Base-by-base conservation (phyloP, 1,140 invertebrate species). In the Reticulitermes speratus region DNA sequence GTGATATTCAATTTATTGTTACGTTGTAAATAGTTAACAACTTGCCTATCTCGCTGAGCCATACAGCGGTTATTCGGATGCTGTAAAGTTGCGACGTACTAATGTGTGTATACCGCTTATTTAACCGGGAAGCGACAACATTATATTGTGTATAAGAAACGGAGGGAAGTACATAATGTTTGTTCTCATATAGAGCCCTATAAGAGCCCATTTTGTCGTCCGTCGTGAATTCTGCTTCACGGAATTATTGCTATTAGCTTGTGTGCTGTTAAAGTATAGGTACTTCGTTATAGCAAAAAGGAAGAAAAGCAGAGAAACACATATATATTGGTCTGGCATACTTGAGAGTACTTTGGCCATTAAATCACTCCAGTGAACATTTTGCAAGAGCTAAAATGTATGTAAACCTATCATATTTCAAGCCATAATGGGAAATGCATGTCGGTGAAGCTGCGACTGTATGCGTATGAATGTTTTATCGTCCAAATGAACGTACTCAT, bases 401-500 rank as follows among this genome's bases (percentile, higher is more conserved):
- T 75, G 65, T 75, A 75, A 75, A 75, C 65, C 65, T 75, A 75
- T 75, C 65, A 75, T 75, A 75, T 75, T 75, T 75, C 65, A 75
- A 75, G 65, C n/a, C 65, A 75, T 75, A 75, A 75, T 75, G 65
- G 65, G 65, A 8, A 75, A 75, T 9, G 65, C 65, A 75, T 75
- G 65, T 75, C n/a, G 65, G 25, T 14, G n/a, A 14, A 30, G 65
- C 65, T 30, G 65, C n/a, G 65, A 14, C 25, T 75, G 11, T 75
- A 6, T 75, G 8, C n/a, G 65, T 75, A 6, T 65, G 59, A 19
- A 30, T 75, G 25, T 75, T 75, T 75, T 75, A 75, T 75, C n/a
- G 65, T 30, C n/a, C n/a, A 75, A 1, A 30, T 75, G n/a, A 75
- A 30, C 65, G 65, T 75, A 75, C n/a, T 75, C 65, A 75, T 75